These are phyloP conservation scores for Python bivittatus DNA, from an alignment of 2,113 vertebrate genomes.

Conservation along the genomic window DNA sequence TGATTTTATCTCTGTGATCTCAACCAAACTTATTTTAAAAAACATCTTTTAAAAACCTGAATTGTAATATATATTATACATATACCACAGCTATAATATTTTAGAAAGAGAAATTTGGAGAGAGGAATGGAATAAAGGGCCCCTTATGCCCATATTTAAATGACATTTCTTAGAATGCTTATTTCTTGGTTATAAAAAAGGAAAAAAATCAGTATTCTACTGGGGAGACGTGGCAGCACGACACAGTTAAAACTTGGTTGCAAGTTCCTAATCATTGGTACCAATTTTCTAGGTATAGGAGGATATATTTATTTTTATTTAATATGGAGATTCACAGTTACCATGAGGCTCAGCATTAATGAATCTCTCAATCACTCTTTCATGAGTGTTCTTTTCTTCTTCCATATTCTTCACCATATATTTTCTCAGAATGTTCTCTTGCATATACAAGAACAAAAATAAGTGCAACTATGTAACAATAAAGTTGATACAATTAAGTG, in stretches of 20 bases:
- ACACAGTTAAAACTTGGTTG: not conserved
- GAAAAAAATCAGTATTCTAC: not conserved
- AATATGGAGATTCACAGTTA: too few species aligned
- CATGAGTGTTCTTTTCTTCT: not conserved
- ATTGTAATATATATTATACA: not conserved
- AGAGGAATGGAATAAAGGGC: not conserved
- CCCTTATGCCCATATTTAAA: not conserved
- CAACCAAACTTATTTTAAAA: not conserved
- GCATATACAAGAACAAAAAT: not conserved
- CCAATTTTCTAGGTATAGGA: not conserved
- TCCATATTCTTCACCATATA: not conserved
- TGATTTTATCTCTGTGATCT: too few species aligned
- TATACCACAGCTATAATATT: not conserved
- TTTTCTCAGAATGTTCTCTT: not conserved
- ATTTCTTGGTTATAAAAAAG: not conserved
- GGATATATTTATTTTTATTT: too few species aligned
- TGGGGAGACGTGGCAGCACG: not conserved
- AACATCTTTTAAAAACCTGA: not conserved
- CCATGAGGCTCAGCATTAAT: too few species aligned
- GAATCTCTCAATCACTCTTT: not conserved
- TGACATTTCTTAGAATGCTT: not conserved
- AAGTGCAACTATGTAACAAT: not conserved
- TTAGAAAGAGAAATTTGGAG: not conserved
- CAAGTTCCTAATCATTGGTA: not conserved
- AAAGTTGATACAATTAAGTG: not conserved